These are phyloP conservation scores for Drosophila trapezifrons DNA, from an alignment of 1,140 invertebrate species.

Conservation along the genomic window DNA sequence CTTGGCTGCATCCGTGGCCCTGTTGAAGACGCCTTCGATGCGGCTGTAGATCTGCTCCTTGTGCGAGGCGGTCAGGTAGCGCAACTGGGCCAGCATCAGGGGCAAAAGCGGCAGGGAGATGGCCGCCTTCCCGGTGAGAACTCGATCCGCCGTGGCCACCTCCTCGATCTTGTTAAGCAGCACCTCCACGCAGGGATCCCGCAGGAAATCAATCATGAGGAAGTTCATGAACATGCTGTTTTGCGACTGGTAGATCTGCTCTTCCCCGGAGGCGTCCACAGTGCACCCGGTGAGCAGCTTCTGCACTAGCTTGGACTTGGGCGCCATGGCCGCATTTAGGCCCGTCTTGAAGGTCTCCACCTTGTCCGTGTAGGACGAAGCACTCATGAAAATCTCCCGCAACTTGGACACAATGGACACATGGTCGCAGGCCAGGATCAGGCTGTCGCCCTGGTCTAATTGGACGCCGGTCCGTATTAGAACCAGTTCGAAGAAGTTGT, in stretches of 20 bases:
- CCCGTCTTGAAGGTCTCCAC: constrained; percentile 81
- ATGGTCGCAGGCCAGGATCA: constrained; percentile 77
- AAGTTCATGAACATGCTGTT: constrained; percentile 85
- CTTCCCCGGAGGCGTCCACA: constrained; percentile 68
- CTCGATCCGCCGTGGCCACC: constrained; percentile 42
- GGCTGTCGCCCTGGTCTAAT: constrained; percentile 67
- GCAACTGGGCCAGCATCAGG: constrained; percentile 71
- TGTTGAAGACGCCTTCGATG: too few species aligned
- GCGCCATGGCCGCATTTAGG: constrained; percentile 74
- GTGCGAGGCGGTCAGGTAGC: constrained; percentile 69
- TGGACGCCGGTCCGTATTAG: constrained; percentile 71
- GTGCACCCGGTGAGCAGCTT: constrained; percentile 80
- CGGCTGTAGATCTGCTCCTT: constrained; percentile 70
- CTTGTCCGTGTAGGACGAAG: constrained; percentile 71
- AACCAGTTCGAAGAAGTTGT: constrained; percentile 78
- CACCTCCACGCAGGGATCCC: constrained; percentile 82
- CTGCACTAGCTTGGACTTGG: constrained; percentile 74
- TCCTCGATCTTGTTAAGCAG: constrained; percentile 82
- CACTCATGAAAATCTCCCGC: constrained; percentile 61
- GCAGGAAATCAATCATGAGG: constrained; percentile 83
- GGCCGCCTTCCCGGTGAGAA: constrained; percentile 18
- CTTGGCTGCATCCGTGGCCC: too few species aligned
- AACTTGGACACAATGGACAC: constrained; percentile 75
- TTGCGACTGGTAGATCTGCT: constrained; percentile 80
- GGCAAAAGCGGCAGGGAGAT: constrained; percentile 59